phyloP scores from a whole-genome alignment of 2,797 vertebrate species.

The Loris lydekkerianus region DNA sequence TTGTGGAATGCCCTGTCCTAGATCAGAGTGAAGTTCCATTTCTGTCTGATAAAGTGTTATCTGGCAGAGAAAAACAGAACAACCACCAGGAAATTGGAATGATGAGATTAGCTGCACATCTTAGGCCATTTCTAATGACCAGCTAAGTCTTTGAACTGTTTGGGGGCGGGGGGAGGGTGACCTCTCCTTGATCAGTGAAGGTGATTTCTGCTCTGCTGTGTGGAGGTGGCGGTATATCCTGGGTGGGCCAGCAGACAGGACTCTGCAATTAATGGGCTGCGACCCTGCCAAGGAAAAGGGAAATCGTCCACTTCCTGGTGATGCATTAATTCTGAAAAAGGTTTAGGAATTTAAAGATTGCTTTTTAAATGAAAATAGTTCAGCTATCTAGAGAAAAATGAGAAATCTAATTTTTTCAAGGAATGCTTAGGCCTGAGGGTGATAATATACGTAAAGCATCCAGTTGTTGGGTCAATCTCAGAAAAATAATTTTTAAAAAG shows the following conservation, averaged over 20 bases:
- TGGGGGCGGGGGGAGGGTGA: not conserved
- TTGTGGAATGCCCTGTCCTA: not conserved
- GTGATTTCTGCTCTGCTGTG: not conserved
- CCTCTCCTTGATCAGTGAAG: conserved; percentile 21
- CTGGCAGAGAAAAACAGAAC: conserved; percentile 69
- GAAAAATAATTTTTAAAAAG: not conserved
- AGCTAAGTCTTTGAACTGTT: conserved; percentile 28
- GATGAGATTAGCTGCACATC: conserved; percentile 52
- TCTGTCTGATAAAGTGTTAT: conserved; percentile 76
- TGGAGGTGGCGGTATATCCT: rapidly evolving
- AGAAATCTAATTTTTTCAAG: not conserved
- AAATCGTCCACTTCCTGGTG: not conserved
- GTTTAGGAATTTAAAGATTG: not conserved
- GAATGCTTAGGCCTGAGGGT: not conserved
- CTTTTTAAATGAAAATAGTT: conserved; percentile 15
- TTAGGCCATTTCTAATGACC: conserved; percentile 36
- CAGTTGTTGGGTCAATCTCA: not conserved
- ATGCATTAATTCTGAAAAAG: not conserved
- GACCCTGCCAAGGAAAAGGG: not conserved
- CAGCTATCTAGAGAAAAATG: not conserved
- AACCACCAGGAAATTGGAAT: conserved; percentile 68
- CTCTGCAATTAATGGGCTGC: not conserved
- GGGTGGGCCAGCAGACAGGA: not conserved
- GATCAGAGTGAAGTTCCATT: conserved; percentile 69
- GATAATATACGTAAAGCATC: not conserved